Conservation (phyloP, 2,797 vertebrate genomes). For the Platyrinchus mystaceus region DNA sequence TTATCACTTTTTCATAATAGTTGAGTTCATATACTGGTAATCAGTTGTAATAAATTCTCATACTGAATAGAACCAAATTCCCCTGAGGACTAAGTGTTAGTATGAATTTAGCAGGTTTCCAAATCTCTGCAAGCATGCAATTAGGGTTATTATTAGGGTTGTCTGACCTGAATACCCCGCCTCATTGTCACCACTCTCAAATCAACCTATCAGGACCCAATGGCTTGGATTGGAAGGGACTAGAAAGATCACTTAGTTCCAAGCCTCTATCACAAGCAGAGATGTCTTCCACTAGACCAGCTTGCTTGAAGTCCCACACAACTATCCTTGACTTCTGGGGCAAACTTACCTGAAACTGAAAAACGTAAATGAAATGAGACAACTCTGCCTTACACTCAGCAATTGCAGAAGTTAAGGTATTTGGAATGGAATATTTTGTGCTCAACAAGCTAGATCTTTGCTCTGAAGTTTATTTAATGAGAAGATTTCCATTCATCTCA, state of each 20-base stretch:
- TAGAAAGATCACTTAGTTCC: neutral
- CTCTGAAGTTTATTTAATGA: neutral
- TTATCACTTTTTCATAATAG: neutral
- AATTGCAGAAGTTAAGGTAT: neutral
- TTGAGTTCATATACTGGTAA: neutral
- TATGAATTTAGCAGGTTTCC: neutral
- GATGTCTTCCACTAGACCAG: no score
- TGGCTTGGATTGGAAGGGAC: neutral
- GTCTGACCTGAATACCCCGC: neutral
- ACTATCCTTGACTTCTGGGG: neutral
- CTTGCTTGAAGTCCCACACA: neutral
- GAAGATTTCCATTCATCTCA: neutral
- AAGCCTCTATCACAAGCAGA: accelerated
- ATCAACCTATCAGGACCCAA: neutral
- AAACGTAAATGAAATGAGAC: neutral
- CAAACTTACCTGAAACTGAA: neutral
- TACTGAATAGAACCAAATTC: neutral
- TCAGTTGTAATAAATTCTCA: neutral
- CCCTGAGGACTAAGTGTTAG: neutral
- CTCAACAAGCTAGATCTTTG: neutral
- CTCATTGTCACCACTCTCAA: neutral
- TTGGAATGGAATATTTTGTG: neutral
- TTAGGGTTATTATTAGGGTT: neutral
- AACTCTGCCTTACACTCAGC: neutral
- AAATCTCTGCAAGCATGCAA: accelerated